A percentile compares a stretch with the other conserved stretches of the same genome.
Conservation (phyloP, 2,113 vertebrate genomes). For the Strix aluco region DNA sequence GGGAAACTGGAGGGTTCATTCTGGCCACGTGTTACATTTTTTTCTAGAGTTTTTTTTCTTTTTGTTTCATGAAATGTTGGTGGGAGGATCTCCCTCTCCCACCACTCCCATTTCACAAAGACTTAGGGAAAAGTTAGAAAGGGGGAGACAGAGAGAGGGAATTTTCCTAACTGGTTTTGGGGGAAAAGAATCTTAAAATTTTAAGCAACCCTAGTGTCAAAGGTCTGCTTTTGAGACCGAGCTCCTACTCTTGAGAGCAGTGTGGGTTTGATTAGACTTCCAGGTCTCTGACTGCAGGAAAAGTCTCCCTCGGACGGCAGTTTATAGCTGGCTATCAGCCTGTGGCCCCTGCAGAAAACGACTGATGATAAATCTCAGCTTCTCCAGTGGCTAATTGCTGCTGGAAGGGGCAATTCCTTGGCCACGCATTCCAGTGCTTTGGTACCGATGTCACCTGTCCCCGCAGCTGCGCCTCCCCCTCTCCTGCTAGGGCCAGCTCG, state of each 20-base stretch:
- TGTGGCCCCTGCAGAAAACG: not conserved
- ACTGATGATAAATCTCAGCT: not conserved
- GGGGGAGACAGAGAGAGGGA: not conserved
- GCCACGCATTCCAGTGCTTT: accelerated
- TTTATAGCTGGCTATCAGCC: not conserved
- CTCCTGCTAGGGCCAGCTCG: accelerated
- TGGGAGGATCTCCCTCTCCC: not conserved
- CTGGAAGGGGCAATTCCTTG: not conserved
- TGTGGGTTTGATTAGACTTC: not conserved
- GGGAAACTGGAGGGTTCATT: not conserved
- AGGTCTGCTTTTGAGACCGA: not conserved
- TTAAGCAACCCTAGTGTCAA: not conserved
- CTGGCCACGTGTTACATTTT: not conserved
- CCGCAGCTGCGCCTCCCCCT: not conserved
- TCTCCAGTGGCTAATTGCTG: accelerated
- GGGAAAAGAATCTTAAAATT: not conserved
- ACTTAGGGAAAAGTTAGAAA: not conserved
- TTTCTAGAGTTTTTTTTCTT: too few relatives aligned
- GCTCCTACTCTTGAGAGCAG: not conserved
- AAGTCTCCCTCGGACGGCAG: accelerated
- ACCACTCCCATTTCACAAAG: not conserved
- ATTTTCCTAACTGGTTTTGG: not conserved
- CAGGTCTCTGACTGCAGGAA: not conserved
- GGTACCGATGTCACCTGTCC: not conserved
- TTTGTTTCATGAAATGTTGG: not conserved